Conservation (phyloP, 2,113 vertebrate genomes). For the Acrocephalus arundinaceus region DNA sequence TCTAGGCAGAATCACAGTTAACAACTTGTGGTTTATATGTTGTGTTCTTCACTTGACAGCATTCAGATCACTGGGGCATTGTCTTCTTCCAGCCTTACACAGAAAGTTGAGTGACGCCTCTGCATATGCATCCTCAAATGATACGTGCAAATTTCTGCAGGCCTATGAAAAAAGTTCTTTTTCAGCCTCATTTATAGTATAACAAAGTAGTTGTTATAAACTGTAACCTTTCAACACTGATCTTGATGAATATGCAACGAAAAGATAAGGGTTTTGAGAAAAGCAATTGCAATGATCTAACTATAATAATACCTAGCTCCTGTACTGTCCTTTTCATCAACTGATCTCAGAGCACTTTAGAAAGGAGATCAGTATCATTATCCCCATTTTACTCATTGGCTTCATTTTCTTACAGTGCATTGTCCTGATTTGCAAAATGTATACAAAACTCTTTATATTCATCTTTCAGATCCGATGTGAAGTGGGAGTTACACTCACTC, state of each 20-base stretch:
- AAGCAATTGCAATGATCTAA: conserved; percentile 66
- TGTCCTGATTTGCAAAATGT: conserved; percentile 57
- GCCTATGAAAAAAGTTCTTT: conserved; percentile 13
- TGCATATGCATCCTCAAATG: not conserved
- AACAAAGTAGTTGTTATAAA: conserved; percentile 59
- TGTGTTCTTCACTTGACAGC: not conserved
- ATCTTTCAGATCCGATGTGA: conserved; percentile 47
- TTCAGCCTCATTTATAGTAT: conserved; percentile 16
- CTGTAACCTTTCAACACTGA: conserved; percentile 51
- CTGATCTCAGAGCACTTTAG: conserved; percentile 59
- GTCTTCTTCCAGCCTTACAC: not conserved
- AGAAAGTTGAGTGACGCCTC: not conserved
- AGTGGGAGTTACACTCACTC: conserved; percentile 2
- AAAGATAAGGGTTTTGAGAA: conserved; percentile 57
- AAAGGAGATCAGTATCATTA: conserved; percentile 66
- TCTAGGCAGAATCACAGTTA: not conserved
- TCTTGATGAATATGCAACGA: conserved; percentile 58
- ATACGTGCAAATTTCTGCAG: conserved; percentile 64
- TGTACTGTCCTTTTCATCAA: conserved; percentile 60
- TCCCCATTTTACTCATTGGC: conserved; percentile 68
- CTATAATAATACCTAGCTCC: conserved; percentile 58
- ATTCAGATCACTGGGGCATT: not conserved
- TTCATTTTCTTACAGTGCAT: conserved; percentile 63
- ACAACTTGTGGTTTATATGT: not conserved
- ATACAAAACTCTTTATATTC: conserved; percentile 48